A percentile compares a stretch with the other conserved stretches of the same genome.
Conservation (phyloP, 2,888 invertebrate genomes). For the Melitaea athalia region DNA sequence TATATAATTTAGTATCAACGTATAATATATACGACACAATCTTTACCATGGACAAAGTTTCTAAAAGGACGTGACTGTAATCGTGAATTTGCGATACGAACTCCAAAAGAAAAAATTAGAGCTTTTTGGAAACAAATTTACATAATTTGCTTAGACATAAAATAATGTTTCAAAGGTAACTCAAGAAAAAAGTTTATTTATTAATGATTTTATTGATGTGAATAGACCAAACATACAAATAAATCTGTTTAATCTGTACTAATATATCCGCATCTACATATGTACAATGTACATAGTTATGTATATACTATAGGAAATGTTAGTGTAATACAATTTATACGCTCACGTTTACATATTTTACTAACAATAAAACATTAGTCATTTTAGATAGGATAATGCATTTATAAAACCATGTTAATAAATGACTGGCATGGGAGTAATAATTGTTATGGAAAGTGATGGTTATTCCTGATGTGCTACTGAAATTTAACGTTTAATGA, state of each 20-base stretch:
- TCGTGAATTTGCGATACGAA: too few species aligned
- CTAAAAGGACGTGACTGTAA: too few species aligned
- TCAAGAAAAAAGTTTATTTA: too few species aligned
- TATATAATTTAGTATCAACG: too few species aligned
- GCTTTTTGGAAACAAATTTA: too few species aligned
- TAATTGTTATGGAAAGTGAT: conserved; percentile 14
- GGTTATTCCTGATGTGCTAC: conserved; percentile 3
- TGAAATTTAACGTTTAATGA: neutral
- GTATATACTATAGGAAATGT: neutral
- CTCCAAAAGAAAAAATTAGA: too few species aligned
- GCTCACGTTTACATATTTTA: neutral
- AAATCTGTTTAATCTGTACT: neutral
- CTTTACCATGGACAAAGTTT: too few species aligned
- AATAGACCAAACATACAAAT: neutral
- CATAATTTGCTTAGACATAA: too few species aligned
- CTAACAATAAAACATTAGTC: neutral
- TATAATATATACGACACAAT: too few species aligned
- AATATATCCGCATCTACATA: neutral
- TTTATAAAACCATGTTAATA: conserved; percentile 16
- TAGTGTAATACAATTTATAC: neutral
- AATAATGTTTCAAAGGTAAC: too few species aligned
- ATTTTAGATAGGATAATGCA: neutral
- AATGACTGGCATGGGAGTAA: conserved; percentile 16
- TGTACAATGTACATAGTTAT: too few species aligned
- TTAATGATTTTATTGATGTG: too few species aligned